Conservation (phyloP, 2,888 invertebrate genomes). For the Phytoseiulus persimilis region DNA sequence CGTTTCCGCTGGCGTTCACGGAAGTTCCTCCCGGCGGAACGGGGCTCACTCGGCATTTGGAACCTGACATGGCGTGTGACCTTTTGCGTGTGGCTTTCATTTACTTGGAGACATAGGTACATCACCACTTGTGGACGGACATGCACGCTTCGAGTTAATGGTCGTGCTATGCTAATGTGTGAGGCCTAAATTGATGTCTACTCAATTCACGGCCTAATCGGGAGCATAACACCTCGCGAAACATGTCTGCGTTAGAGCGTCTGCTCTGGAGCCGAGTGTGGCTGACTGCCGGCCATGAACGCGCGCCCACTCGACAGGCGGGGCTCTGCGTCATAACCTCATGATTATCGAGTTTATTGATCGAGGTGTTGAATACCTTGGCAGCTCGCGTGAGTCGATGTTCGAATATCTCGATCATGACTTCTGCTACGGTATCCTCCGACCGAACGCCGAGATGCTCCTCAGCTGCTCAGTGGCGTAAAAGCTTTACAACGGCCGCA, state of each 20-base stretch:
- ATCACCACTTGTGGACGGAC: neutral
- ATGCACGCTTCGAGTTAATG: neutral
- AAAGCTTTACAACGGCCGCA: too few relatives aligned
- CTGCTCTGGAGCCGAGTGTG: neutral
- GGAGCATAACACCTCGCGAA: neutral
- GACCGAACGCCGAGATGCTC: too few relatives aligned
- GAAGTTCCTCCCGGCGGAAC: neutral
- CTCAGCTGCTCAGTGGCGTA: too few relatives aligned
- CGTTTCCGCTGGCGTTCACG: too few relatives aligned
- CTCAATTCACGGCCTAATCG: neutral
- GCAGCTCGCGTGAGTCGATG: neutral
- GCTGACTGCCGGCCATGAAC: neutral
- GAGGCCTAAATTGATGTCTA: neutral
- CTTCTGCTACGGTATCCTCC: neutral
- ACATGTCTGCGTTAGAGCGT: neutral
- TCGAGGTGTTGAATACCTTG: neutral
- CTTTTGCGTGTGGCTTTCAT: neutral
- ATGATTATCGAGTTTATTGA: neutral
- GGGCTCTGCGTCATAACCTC: neutral
- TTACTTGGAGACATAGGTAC: neutral
- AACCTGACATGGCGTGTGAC: neutral
- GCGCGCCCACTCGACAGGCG: neutral
- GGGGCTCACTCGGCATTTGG: neutral
- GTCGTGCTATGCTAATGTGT: neutral
- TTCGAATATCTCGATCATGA: neutral